These are phyloP conservation scores for Rotaria macrura DNA, from an alignment of 2,888 invertebrate genomes.

Conservation along the genomic window DNA sequence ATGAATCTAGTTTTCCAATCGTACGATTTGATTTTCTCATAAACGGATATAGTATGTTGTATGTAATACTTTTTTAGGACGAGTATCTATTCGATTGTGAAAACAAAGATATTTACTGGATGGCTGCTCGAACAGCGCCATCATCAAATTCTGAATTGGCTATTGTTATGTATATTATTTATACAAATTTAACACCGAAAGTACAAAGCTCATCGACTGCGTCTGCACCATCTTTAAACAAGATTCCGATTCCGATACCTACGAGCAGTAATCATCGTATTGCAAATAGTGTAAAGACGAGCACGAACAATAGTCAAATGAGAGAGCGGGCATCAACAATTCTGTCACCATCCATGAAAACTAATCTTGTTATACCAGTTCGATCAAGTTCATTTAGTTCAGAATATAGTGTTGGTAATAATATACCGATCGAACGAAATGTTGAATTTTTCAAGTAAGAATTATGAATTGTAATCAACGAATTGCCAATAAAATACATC, in stretches of 20 bases:
- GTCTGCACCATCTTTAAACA: background rate
- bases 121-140: background rate
- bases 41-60: too few species aligned
- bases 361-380: background rate
- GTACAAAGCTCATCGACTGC: background rate
- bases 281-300: background rate
- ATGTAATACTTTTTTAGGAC: background rate
- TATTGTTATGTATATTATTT: background rate
- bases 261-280: background rate
- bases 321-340: background rate
- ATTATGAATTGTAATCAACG: background rate
- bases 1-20: too few species aligned
- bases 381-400: background rate
- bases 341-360: background rate
- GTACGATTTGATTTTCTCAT: too few species aligned
- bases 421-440: background rate
- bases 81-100: constrained; percentile 1
- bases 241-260: background rate
- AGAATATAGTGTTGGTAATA: background rate
- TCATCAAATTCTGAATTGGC: background rate
- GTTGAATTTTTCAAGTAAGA: background rate
- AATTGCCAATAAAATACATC: background rate
- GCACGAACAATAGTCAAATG: background rate
- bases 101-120: background rate
- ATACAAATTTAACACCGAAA: background rate